phyloP scores from a whole-genome alignment of 2,113 vertebrate genomes.

The Aplodontia rufa region DNA sequence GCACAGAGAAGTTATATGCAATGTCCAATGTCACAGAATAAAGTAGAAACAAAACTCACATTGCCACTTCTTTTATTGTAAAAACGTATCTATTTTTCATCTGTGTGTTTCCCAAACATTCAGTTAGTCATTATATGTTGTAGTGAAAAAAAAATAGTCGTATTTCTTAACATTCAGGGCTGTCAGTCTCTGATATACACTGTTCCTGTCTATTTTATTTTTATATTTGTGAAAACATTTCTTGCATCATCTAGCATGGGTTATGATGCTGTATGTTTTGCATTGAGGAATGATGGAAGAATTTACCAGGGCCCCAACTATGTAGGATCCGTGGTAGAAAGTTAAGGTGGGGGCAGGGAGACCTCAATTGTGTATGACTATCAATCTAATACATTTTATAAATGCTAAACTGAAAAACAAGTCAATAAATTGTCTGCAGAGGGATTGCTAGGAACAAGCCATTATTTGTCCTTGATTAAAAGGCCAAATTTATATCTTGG shows the following conservation, averaged over 20 bases:
- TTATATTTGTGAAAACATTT: not conserved
- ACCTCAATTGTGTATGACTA: not conserved
- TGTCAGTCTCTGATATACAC: not conserved
- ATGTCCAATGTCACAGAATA: not conserved
- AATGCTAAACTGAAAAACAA: not conserved
- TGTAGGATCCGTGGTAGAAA: not conserved
- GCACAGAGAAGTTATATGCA: not conserved
- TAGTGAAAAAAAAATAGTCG: not conserved
- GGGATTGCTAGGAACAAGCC: not conserved
- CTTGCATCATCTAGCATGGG: not conserved
- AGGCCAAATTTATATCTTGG: not conserved
- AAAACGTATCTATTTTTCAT: not conserved
- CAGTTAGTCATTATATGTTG: not conserved
- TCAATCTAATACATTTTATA: not conserved
- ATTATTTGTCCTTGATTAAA: not conserved
- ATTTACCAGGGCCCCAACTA: not conserved
- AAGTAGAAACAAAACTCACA: not conserved
- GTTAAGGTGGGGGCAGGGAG: not conserved
- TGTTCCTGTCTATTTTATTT: not conserved
- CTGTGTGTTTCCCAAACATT: not conserved
- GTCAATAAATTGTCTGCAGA: not conserved
- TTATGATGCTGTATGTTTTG: not conserved
- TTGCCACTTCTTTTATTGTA: not conserved
- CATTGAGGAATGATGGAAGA: not conserved
- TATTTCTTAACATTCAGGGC: not conserved